Percentiles rank a stretch among this genome's conserved stretches.
Evolutionary conservation across 2,113 vertebrate genomes (phyloP).

Genomic region (Upupa epops): DNA sequence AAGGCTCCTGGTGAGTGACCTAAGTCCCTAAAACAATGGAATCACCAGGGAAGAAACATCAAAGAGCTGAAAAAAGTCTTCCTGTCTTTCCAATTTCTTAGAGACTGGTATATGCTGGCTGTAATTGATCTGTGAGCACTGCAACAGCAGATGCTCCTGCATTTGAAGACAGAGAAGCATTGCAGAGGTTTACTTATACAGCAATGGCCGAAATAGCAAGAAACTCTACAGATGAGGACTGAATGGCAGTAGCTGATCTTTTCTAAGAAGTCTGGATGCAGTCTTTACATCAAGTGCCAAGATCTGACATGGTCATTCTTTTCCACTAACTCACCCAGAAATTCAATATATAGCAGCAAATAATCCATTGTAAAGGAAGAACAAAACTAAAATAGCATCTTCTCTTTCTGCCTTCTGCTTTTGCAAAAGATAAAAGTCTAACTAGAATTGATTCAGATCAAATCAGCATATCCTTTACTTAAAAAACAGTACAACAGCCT

Average conservation of each 20-base stretch:
- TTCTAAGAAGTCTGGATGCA: background rate
- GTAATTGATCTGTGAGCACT: background rate
- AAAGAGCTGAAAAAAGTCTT: background rate
- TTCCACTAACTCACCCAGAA: conserved; percentile 1
- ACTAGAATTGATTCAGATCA: conserved; percentile 69
- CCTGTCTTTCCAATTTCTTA: background rate
- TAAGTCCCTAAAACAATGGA: background rate
- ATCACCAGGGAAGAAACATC: background rate
- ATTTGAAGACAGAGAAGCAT: background rate
- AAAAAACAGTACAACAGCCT: background rate
- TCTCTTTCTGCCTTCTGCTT: background rate
- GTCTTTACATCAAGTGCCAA: background rate
- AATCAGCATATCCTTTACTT: background rate
- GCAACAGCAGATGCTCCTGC: background rate
- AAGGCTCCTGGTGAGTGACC: background rate
- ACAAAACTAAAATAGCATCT: background rate
- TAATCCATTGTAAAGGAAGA: background rate
- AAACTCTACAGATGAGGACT: background rate
- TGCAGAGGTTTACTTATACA: background rate
- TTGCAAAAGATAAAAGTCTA: conserved; percentile 43
- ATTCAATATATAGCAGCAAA: background rate
- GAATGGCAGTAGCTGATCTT: background rate
- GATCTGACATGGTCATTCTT: background rate
- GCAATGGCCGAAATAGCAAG: background rate
- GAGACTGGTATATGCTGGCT: background rate